A percentile compares a stretch with the other conserved stretches of the same genome.
phyloP scores from a whole-genome alignment of 1,140 invertebrate genomes.

The Chionoecetes opilio region DNA sequence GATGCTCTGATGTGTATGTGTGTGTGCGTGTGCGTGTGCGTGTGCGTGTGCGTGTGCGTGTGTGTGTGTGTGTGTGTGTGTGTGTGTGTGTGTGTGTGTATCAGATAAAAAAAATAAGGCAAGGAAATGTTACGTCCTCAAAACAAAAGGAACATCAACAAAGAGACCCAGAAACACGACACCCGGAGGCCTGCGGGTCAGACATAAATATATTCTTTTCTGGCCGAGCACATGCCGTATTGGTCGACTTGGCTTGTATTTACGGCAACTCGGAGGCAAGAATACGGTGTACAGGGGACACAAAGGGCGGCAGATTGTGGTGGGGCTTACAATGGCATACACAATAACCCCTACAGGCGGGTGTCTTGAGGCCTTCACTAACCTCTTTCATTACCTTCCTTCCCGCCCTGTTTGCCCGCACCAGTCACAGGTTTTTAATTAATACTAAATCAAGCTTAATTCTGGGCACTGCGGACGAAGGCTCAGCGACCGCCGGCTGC shows the following conservation, averaged over 20 bases:
- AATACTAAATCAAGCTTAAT: constrained; percentile 22
- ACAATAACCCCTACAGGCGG: constrained; percentile 24
- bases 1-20: neutral
- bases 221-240: constrained; percentile 8
- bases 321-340: neutral
- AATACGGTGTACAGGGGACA: neutral
- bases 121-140: neutral
- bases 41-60: neutral
- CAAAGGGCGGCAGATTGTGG: neutral
- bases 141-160: neutral
- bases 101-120: neutral
- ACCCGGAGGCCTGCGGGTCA: constrained; percentile 10
- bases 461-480: constrained; percentile 13
- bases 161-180: neutral
- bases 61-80: neutral
- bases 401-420: neutral
- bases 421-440: constrained; percentile 20
- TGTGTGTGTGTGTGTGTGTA: neutral
- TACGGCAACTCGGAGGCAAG: constrained; percentile 12
- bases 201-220: constrained; percentile 31
- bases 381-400: constrained; percentile 9
- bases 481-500: neutral
- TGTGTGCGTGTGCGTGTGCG: neutral
- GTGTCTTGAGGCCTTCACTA: neutral
- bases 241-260: neutral